Conservation (phyloP, 1,140 invertebrate genomes). For the Drosophila teissieri region DNA sequence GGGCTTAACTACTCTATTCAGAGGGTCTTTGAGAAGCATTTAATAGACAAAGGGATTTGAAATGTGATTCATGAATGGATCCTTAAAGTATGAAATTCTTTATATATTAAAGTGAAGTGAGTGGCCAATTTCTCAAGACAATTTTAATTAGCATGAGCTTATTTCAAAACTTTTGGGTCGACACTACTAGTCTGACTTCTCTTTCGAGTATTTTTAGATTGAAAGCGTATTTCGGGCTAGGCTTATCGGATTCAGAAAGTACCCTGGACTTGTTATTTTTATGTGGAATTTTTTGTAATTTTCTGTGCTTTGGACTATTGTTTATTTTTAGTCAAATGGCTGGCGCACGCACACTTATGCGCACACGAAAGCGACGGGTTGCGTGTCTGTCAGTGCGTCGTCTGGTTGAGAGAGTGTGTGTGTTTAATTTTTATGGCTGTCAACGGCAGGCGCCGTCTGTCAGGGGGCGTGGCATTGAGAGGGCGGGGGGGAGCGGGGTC, state of each 20-base stretch:
- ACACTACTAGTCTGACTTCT: background rate
- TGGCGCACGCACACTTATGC: slow-evolving; percentile 30
- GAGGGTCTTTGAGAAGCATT: slow-evolving; percentile 1
- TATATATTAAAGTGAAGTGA: background rate
- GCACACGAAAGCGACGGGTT: slow-evolving; percentile 46
- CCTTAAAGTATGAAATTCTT: background rate
- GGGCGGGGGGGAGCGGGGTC: background rate
- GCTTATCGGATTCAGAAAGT: background rate
- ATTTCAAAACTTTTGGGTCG: no score
- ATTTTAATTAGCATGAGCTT: no score
- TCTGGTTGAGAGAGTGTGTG: slow-evolving; percentile 16
- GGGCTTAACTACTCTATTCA: slow-evolving; percentile 27
- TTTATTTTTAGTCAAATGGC: slow-evolving; percentile 72
- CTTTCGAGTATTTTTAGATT: background rate
- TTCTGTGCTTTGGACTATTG: slow-evolving; percentile 46
- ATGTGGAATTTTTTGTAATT: slow-evolving; percentile 25
- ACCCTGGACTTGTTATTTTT: slow-evolving; percentile 2
- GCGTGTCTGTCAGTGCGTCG: slow-evolving; percentile 36
- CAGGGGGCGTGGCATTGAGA: background rate
- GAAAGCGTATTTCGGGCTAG: background rate
- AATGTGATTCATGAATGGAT: slow-evolving; percentile 11
- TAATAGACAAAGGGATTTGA: slow-evolving; percentile 14
- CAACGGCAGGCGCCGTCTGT: slow-evolving; percentile 49
- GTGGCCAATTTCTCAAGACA: no score
- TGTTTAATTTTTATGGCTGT: slow-evolving; percentile 50